Evolutionary conservation across 1,140 invertebrate species (phyloP).

Genomic region (Monochamus saltuarius): DNA sequence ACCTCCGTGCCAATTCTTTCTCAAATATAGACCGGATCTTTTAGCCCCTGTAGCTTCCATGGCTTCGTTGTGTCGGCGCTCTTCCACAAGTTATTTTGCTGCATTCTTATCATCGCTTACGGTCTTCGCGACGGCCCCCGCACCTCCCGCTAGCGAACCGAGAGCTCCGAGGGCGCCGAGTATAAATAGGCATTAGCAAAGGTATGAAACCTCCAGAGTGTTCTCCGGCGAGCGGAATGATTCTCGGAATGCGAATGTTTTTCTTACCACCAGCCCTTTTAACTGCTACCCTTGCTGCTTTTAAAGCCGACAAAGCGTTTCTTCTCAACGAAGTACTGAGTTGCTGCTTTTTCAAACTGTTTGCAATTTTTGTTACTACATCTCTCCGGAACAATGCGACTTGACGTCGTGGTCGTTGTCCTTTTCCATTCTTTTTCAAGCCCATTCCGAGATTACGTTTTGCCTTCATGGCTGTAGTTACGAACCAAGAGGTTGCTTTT

Average conservation of each 20-base stretch:
- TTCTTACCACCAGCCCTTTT: neutral
- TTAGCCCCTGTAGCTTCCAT: neutral
- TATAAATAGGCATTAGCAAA: too few relatives aligned
- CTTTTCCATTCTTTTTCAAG: conserved; percentile 17
- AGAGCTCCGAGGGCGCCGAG: neutral
- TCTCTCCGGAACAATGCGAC: neutral
- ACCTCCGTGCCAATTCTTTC: conserved; percentile 6
- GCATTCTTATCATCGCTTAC: neutral
- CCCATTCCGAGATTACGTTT: conserved; percentile 45
- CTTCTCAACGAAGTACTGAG: neutral
- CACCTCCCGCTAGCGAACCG: neutral
- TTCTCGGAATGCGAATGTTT: neutral
- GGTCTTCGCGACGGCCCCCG: neutral
- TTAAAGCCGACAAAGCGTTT: neutral
- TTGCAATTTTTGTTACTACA: conserved; percentile 13
- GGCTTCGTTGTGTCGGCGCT: neutral
- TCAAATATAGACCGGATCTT: neutral
- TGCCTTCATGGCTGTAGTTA: conserved; percentile 44
- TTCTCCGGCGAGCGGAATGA: neutral
- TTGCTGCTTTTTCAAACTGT: neutral
- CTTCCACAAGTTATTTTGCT: neutral
- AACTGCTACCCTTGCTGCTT: neutral
- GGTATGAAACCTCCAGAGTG: too few relatives aligned
- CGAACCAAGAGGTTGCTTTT: conserved; percentile 39
- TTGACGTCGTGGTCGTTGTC: conserved; percentile 18